phyloP scores from a whole-genome alignment of 2,113 vertebrate genomes.

The Mirounga angustirostris region DNA sequence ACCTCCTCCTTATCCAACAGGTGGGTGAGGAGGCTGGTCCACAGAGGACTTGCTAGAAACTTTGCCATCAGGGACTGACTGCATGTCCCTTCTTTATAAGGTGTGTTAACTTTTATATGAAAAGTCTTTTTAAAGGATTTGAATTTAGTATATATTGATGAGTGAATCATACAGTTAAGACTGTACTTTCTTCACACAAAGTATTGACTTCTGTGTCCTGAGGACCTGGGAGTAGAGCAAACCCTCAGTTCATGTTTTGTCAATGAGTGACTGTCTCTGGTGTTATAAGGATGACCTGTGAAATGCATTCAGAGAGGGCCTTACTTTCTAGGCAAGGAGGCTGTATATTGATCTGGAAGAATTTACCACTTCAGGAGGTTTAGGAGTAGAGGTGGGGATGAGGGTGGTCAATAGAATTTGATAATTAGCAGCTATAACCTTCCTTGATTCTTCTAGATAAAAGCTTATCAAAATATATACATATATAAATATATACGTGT shows the following conservation, averaged over 20 bases:
- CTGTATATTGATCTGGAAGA: not conserved
- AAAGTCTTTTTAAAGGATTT: not conserved
- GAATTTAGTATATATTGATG: not conserved
- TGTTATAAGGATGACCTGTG: no score
- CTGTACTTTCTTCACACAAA: not conserved
- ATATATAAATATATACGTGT: not conserved
- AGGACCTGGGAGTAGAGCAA: no score
- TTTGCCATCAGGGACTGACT: not conserved
- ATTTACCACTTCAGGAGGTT: not conserved
- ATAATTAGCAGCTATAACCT: not conserved
- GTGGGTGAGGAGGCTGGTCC: not conserved
- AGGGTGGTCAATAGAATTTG: not conserved
- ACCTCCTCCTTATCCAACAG: not conserved
- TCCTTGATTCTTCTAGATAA: not conserved
- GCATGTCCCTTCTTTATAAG: not conserved
- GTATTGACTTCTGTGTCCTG: fast-evolving
- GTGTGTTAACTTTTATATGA: not conserved
- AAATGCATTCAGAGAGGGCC: not conserved
- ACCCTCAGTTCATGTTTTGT: not conserved
- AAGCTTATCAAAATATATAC: not conserved
- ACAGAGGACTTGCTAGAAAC: not conserved
- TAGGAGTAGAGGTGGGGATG: not conserved
- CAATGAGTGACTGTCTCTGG: no score
- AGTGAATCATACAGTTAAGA: not conserved
- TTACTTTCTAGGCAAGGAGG: not conserved